These are phyloP conservation scores for Trilocha varians DNA, from an alignment of 2,888 invertebrate species.

Conservation along the genomic window DNA sequence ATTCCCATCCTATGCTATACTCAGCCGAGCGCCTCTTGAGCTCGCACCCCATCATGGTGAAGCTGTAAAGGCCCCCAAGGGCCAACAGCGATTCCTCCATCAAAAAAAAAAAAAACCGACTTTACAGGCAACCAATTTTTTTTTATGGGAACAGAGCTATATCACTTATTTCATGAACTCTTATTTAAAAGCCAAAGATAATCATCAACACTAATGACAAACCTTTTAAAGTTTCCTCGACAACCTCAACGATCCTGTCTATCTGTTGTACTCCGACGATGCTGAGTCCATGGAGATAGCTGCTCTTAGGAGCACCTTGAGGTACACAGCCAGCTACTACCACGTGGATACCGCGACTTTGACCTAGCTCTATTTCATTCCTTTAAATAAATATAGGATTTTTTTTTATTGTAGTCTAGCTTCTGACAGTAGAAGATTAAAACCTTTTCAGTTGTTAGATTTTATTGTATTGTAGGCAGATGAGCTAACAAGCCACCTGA, in stretches of 20 bases:
- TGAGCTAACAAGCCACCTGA: no score
- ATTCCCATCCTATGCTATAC: no score
- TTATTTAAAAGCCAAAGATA: no score
- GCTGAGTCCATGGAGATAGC: slow-evolving; percentile 83
- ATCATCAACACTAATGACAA: not conserved
- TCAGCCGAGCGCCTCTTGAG: no score
- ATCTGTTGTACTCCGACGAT: slow-evolving; percentile 99
- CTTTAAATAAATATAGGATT: slow-evolving; percentile 42
- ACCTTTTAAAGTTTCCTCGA: slow-evolving; percentile 97
- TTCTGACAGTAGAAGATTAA: no score
- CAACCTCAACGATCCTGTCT: slow-evolving; percentile 96
- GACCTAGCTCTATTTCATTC: slow-evolving; percentile 88
- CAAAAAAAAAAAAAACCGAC: not conserved
- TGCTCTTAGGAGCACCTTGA: slow-evolving; percentile 88
- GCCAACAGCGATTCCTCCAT: no score
- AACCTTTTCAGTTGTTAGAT: no score
- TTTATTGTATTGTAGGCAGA: no score
- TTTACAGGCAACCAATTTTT: no score
- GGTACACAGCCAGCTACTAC: slow-evolving; percentile 99
- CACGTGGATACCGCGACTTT: slow-evolving; percentile 82
- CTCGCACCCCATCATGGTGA: no score
- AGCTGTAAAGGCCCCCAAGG: no score
- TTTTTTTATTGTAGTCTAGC: not conserved
- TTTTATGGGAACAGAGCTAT: not conserved
- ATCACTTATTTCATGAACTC: no score